Base-by-base conservation (phyloP, 2,888 invertebrate species). In the Timema podura region DNA sequence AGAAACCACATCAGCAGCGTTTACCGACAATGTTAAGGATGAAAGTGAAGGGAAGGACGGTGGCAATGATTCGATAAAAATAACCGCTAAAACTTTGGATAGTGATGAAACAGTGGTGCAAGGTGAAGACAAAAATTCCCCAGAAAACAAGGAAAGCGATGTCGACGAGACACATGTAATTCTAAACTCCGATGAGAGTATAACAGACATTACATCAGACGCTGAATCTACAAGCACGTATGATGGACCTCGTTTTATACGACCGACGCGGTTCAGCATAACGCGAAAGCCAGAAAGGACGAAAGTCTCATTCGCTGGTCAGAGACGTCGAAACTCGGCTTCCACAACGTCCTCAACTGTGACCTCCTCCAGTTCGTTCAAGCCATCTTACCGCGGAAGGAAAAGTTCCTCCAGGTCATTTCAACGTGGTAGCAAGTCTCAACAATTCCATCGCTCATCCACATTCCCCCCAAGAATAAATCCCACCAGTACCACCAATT, bases 241-340 rank as follows among this genome's bases (percentile, higher is more conserved):
- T 45, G 73, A 74, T 44, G 75, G 75, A 48, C 75, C 74, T 59
- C 69, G 72, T 13, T 73, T 75, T 64, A 72, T 75, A 15, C 71
- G 75, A 10, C 75, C 75, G 15, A 75, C 75, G 15, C 65, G 75
- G 6, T 74, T 75, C 61, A 74, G 73, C n/a, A 71, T 75, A 10
- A 74, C 75, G 5, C 54, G 73, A 61, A 72, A 70, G 30, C 75
- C 75, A 59, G 69, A 69, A 9, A 71, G 74, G 51, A 73, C 73
- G 16, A 74, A 73, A 45, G 70, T 72, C 9, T 69, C 70, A 5
- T 73, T 74, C 59, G 71, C 73, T 11, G 72, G 73, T 49, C 49
- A 65, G 44, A 49, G 65, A 10, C 69, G 66, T 8, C 49, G 66
- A 11, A 66, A 16, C 8, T 66, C 66, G 10, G 48, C 66, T 11